Evolutionary conservation across 2,113 vertebrate genomes (phyloP).

Genomic region (Axis porcinus): DNA sequence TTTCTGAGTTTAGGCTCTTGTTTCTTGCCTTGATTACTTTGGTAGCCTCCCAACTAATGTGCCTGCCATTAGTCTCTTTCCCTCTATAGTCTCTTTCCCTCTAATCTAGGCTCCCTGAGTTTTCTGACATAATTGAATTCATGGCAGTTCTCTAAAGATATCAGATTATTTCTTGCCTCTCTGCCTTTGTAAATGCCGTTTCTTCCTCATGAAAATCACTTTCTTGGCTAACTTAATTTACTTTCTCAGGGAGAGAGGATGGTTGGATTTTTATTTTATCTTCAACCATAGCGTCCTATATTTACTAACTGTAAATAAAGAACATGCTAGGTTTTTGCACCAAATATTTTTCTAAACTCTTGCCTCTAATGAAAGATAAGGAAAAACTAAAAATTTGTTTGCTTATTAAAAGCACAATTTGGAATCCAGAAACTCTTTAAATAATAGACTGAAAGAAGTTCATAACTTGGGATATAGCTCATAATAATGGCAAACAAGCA

Average conservation of each 20-base stretch:
- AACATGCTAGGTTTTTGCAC: neutral
- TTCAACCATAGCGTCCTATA: neutral
- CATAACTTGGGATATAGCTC: neutral
- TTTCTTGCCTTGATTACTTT: neutral
- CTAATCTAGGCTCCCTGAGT: neutral
- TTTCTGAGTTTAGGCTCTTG: neutral
- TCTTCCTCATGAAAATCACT: neutral
- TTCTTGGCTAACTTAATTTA: neutral
- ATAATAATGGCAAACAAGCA: neutral
- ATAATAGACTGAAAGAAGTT: neutral
- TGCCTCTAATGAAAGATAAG: neutral
- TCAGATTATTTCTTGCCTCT: neutral
- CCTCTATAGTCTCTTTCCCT: neutral
- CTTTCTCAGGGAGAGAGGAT: neutral
- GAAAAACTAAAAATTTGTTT: neutral
- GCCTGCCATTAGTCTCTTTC: neutral
- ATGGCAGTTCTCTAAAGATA: neutral
- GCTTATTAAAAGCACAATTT: slow-evolving; percentile 5
- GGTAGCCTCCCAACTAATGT: neutral
- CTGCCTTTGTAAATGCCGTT: neutral
- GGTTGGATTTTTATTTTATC: neutral
- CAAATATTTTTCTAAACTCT: slow-evolving; percentile 2
- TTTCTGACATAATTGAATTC: neutral
- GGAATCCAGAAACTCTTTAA: neutral
- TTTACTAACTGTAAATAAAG: neutral